These are phyloP conservation scores for Premnoplex brunnescens DNA, from an alignment of 2,797 vertebrate genomes.

Conservation along the genomic window DNA sequence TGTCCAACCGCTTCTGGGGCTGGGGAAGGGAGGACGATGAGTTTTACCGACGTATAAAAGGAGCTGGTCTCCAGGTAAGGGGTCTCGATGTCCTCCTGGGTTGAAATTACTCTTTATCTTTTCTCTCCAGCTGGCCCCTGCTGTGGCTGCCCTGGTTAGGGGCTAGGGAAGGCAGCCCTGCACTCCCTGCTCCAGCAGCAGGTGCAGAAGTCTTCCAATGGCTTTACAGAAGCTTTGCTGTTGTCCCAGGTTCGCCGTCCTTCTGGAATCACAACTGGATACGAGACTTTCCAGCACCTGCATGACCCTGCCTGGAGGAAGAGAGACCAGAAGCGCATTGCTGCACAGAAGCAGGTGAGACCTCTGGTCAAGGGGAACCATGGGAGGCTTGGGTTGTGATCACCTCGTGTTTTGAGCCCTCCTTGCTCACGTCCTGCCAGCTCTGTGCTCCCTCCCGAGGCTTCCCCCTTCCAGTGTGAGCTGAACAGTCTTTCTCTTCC, in stretches of 20 bases:
- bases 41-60: slow-evolving; percentile 92
- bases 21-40: slow-evolving; percentile 97
- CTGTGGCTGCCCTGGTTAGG: background rate
- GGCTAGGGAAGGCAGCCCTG: background rate
- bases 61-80: slow-evolving; percentile 89
- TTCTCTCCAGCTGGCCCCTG: background rate
- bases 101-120: background rate
- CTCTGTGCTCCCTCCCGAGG: background rate
- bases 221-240: background rate
- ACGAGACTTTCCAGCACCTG: slow-evolving; percentile 91
- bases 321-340: slow-evolving; percentile 93
- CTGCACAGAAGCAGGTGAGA: slow-evolving; percentile 91
- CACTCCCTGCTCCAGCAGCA: rapidly evolving
- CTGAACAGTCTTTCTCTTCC: background rate
- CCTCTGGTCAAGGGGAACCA: background rate
- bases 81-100: background rate
- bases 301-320: slow-evolving; percentile 97
- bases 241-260: slow-evolving; percentile 87
- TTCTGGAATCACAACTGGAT: slow-evolving; percentile 90
- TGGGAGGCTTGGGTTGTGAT: rapidly evolving
- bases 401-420: background rate
- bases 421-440: background rate
- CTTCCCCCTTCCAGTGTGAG: background rate
- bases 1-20: slow-evolving; percentile 99
- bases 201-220: background rate